Percentiles rank a stretch among this genome's conserved stretches.
Evolutionary conservation across 2,888 invertebrate species (phyloP).

Genomic region (Apamea crenata): DNA sequence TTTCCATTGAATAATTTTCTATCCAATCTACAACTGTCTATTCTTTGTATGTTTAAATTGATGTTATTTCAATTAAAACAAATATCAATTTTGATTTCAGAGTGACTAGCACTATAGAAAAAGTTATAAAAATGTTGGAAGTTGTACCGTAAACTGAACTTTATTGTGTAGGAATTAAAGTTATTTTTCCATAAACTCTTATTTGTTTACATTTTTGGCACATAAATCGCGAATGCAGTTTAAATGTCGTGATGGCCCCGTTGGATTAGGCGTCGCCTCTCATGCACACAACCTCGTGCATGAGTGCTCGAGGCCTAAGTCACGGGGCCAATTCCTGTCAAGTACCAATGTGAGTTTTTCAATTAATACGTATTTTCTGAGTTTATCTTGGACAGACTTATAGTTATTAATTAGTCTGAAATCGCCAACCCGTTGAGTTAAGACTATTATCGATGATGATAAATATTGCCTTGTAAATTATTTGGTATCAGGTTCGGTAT

Average conservation of each 20-base stretch:
- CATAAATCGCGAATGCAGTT: too few species aligned
- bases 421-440: not conserved
- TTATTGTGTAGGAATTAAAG: too few species aligned
- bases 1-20: not conserved
- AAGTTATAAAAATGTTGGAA: too few species aligned
- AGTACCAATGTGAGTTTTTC: not conserved
- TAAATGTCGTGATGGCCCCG: not conserved
- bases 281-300: too few species aligned
- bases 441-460: not conserved
- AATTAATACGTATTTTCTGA: not conserved
- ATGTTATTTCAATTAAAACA: too few species aligned
- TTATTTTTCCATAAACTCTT: too few species aligned
- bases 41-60: not conserved
- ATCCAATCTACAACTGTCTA: not conserved
- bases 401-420: not conserved
- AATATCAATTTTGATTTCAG: too few species aligned
- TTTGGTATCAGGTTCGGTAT: slow-evolving; percentile 3
- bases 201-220: too few species aligned
- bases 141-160: too few species aligned
- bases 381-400: not conserved
- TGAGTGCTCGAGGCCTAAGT: not conserved
- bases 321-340: not conserved
- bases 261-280: not conserved
- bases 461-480: not conserved
- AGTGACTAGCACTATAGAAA: too few species aligned